These are phyloP conservation scores for Eumaeus atala DNA, from an alignment of 1,140 invertebrate genomes.

Conservation along the genomic window DNA sequence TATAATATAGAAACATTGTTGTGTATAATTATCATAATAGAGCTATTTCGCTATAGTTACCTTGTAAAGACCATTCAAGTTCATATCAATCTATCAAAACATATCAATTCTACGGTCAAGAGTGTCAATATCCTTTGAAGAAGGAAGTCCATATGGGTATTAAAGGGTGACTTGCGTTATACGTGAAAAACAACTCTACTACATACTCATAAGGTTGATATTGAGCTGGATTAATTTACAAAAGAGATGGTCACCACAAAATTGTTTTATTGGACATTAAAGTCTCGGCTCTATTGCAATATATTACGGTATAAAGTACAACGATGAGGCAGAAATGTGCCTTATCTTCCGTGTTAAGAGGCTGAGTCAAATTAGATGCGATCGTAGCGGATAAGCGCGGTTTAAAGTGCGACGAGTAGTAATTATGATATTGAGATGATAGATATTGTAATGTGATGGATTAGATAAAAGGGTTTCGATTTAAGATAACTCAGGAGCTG, in stretches of 20 bases:
- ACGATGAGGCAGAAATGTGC: constrained; percentile 18
- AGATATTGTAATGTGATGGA: constrained; percentile 19
- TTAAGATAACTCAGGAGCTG: no score
- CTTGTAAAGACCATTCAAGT: background rate
- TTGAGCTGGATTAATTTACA: background rate
- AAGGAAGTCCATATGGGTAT: constrained; percentile 2
- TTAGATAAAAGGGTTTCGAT: background rate
- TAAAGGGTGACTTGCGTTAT: background rate
- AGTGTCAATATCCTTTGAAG: constrained; percentile 11
- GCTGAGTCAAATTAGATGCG: constrained; percentile 24
- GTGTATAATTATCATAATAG: no score
- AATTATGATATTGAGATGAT: constrained; percentile 22
- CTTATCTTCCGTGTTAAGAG: constrained; percentile 22
- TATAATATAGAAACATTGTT: no score
- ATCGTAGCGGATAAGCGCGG: constrained; percentile 10
- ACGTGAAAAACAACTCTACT: background rate
- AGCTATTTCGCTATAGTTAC: no score
- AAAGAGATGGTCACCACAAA: constrained; percentile 7
- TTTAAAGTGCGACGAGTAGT: constrained; percentile 6
- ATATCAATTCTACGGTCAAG: constrained; percentile 1
- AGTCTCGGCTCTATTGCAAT: background rate
- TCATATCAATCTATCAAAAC: constrained; percentile 7
- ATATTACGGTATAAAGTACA: background rate
- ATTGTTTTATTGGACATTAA: background rate
- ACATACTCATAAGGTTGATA: background rate